Percentiles rank a stretch among this genome's conserved stretches.
Conservation (phyloP, 2,113 vertebrate genomes). For the Phycodurus eques region DNA sequence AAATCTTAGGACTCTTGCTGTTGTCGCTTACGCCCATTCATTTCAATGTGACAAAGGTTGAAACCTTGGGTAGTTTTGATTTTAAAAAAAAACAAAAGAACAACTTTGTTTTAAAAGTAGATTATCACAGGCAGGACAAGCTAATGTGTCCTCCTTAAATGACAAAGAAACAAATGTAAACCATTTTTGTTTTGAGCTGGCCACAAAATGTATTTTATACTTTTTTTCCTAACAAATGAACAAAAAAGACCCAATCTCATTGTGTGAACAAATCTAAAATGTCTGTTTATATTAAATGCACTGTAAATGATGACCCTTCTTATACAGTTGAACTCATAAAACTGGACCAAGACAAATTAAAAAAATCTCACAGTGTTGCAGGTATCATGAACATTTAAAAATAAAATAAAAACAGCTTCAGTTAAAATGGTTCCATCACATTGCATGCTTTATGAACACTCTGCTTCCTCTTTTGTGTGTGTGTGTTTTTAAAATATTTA, state of each 20-base stretch:
- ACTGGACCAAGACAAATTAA: constrained; percentile 1
- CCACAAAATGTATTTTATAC: constrained; percentile 19
- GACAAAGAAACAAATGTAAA: constrained; percentile 9
- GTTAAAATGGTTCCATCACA: constrained; percentile 20
- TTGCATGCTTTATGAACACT: constrained; percentile 64
- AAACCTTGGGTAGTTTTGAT: no score
- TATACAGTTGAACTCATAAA: background rate
- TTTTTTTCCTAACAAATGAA: background rate
- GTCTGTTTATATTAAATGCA: background rate
- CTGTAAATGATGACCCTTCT: no score
- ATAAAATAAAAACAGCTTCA: constrained; percentile 17
- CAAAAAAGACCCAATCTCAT: background rate
- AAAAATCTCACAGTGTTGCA: constrained; percentile 46
- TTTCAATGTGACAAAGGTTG: no score
- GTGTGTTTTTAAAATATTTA: constrained; percentile 23
- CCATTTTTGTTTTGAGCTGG: background rate
- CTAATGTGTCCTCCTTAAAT: background rate
- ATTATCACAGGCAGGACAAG: background rate
- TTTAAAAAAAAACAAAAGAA: no score
- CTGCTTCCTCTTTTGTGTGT: constrained; percentile 24
- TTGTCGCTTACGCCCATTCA: no score
- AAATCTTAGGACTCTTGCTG: no score
- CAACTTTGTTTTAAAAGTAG: background rate
- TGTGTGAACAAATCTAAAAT: background rate
- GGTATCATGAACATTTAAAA: constrained; percentile 17